These are phyloP conservation scores for Parnassius glacialis DNA, from an alignment of 2,888 invertebrate genomes.

Conservation along the genomic window DNA sequence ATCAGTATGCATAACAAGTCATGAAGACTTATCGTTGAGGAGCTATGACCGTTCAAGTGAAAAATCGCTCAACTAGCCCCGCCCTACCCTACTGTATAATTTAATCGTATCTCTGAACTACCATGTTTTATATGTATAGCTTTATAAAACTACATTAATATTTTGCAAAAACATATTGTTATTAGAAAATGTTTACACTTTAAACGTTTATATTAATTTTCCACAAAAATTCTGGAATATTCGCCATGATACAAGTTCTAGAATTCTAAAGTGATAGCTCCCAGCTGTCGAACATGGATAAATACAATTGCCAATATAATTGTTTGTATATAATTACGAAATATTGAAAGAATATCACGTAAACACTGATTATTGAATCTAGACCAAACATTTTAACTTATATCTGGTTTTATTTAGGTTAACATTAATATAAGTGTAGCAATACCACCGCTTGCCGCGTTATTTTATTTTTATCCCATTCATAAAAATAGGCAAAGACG, in stretches of 20 bases:
- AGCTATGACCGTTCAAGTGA: no score
- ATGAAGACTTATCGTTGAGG: no score
- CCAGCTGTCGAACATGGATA: conserved; percentile 8
- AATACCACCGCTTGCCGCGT: not conserved
- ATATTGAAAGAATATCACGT: conserved; percentile 21
- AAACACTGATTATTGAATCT: conserved; percentile 16
- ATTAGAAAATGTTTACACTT: not conserved
- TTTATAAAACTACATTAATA: no score
- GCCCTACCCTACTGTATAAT: no score
- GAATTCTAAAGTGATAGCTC: not conserved
- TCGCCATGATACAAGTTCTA: not conserved
- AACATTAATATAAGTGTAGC: conserved; percentile 10
- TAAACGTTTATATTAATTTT: not conserved
- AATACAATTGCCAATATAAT: conserved; percentile 7
- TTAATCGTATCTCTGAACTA: no score
- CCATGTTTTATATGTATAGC: no score
- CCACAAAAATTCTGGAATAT: not conserved
- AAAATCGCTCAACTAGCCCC: no score
- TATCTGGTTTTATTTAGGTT: conserved; percentile 13
- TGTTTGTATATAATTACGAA: conserved; percentile 23
- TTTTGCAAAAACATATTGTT: not conserved
- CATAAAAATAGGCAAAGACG: conserved; percentile 10
- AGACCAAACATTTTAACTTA: conserved; percentile 13
- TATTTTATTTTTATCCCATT: not conserved
- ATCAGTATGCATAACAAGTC: no score